A percentile compares a stretch with the other conserved stretches of the same genome.
Conservation (phyloP, 2,888 invertebrate genomes). For the Phymatocera aterrima region DNA sequence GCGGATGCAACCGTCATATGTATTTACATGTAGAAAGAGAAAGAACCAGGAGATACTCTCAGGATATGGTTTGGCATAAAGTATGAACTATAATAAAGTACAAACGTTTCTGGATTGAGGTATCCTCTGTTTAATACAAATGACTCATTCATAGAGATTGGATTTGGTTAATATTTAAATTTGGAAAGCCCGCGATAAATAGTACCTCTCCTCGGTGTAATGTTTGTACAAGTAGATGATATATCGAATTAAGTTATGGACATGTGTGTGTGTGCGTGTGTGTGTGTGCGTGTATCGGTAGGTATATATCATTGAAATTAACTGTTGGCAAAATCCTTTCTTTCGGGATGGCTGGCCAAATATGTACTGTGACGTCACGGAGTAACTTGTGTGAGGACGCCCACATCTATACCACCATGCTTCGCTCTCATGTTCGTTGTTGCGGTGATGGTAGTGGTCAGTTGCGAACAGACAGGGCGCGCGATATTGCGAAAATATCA, state of each 20-base stretch:
- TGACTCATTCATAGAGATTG: slow-evolving; percentile 8
- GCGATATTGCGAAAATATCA: slow-evolving; percentile 15
- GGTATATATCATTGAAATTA: slow-evolving; percentile 33
- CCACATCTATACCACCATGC: slow-evolving; percentile 41
- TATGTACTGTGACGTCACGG: slow-evolving; percentile 73
- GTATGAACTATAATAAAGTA: not conserved
- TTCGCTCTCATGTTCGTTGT: not conserved
- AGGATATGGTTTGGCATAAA: not conserved
- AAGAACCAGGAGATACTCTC: not conserved
- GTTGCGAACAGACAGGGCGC: not conserved
- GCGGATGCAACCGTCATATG: slow-evolving; percentile 15
- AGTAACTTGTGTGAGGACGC: slow-evolving; percentile 47
- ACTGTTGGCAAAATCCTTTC: slow-evolving; percentile 56
- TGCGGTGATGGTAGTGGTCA: slow-evolving; percentile 2
- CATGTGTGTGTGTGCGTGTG: not conserved
- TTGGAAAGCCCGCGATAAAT: slow-evolving; percentile 18
- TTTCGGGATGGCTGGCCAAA: slow-evolving; percentile 71
- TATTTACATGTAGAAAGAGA: not conserved
- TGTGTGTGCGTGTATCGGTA: not conserved
- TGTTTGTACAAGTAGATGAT: not conserved
- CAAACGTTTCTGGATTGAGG: slow-evolving; percentile 24
- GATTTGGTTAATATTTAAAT: slow-evolving; percentile 17
- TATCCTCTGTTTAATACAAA: not conserved
- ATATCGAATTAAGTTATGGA: no score
- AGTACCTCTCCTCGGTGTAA: not conserved